Base-by-base conservation (phyloP, 2,888 invertebrate genomes). In the Allolobophora icterica region DNA sequence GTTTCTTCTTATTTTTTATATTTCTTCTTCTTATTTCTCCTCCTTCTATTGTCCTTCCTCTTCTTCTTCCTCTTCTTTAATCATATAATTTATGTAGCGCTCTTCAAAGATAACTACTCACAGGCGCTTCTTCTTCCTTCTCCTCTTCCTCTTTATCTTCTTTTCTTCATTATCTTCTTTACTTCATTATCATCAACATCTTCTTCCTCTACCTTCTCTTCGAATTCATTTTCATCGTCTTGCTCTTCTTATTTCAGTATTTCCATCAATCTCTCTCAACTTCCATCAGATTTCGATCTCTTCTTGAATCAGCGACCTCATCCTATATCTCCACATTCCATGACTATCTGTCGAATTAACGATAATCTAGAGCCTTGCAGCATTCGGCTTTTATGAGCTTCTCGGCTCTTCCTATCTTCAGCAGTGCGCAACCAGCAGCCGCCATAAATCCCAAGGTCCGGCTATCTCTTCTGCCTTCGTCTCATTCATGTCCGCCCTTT, bases 201-300 rank as follows among this genome's bases (percentile, higher is more conserved):
- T 52, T 52, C 24, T 24, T 15, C 52, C n/a, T 71, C 71, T 21
- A 52, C 52, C 24, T 5, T 52, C 11, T 71, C 71, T 71, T 71
- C n/a, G 71, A 30, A 71, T 71, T 71, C 30, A 71, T 71, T 71
- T 71, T n/a, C 1, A 71, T 71, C 71, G 17, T n/a, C 1, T n/a
- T n/a, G 1, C 30, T 11, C 71, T 71, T 8, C n/a, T 71, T 71
- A 8, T 71, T 71, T 71, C 11, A 30, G 11, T 71, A 71, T n/a
- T n/a, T 71, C 8, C 71, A n/a, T 71, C 71, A 71, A 71, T 30
- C 71, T 52, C 52, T 52, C 52, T 52, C 52, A 52, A 52, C 52
- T 52, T 71, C 71, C 71, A 71, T 71, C 71, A 71, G 71, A 71
- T 71, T 71, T 71, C 71, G n/a, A 71, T 71, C 71, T n/a, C 71